These are phyloP conservation scores for Sclerodermus sp. DNA, from an alignment of 2,888 invertebrate species.

Conservation along the genomic window DNA sequence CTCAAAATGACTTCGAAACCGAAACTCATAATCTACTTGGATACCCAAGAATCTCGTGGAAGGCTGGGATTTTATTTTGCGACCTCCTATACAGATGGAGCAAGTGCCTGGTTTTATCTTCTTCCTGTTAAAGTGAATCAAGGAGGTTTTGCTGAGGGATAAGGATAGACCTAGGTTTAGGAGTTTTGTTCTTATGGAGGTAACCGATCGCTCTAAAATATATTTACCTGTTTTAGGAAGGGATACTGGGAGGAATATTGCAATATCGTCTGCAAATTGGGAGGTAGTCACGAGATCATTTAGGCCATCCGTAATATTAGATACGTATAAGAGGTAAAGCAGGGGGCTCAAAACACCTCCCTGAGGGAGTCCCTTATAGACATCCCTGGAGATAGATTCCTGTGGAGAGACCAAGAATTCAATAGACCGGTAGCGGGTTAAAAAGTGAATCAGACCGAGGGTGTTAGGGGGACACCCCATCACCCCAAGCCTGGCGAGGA, in stretches of 20 bases:
- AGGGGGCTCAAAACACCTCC: constrained; percentile 15
- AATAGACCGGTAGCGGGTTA: too few relatives aligned
- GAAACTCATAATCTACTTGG: background rate
- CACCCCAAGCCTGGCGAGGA: constrained; percentile 8
- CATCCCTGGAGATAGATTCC: background rate
- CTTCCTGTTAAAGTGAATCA: constrained; percentile 4
- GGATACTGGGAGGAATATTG: background rate
- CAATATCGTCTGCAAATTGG: constrained; percentile 16
- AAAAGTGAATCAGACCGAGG: constrained; percentile 5
- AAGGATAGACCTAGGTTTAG: background rate
- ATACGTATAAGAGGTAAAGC: constrained; percentile 7
- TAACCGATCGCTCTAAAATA: background rate
- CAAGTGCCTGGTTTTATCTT: background rate
- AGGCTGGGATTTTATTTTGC: background rate
- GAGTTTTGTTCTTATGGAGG: background rate
- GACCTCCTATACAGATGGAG: background rate
- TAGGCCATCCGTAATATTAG: constrained; percentile 1
- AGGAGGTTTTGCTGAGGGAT: background rate
- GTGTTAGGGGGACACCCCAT: constrained; percentile 2
- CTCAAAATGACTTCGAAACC: background rate
- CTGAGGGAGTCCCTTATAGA: constrained; percentile 13
- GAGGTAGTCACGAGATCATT: background rate
- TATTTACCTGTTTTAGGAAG: too few relatives aligned
- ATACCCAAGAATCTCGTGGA: background rate
- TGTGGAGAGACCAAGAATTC: background rate